A percentile compares a stretch with the other conserved stretches of the same genome.
Conservation (phyloP, 2,797 vertebrate genomes). For the Knipowitschia caucasica region DNA sequence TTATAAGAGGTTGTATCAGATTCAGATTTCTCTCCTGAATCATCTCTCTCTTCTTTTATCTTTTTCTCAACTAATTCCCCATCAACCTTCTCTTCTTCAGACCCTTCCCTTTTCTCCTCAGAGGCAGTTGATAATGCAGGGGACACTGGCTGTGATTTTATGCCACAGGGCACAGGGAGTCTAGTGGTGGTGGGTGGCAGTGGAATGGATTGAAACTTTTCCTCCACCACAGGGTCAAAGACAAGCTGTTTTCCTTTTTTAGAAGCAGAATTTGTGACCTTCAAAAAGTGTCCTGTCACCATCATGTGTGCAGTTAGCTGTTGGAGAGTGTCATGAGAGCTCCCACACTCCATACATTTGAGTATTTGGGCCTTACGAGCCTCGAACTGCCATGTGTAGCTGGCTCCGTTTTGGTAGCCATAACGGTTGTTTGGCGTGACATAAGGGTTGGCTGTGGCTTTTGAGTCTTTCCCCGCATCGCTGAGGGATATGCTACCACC, state of each 20-base stretch:
- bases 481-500: conserved; percentile 67
- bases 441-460: conserved; percentile 88
- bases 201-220: conserved; percentile 97
- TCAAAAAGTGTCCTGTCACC: conserved; percentile 98
- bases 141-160: conserved; percentile 92
- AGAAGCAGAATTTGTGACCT: conserved; percentile 97
- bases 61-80: conserved; percentile 80
- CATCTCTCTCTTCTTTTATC: conserved; percentile 94
- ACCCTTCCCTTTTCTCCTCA: conserved; percentile 84
- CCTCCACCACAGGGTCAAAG: conserved; percentile 92
- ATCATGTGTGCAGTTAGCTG: conserved; percentile 99
- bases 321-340: conserved; percentile 97
- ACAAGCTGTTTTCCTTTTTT: conserved; percentile 98
- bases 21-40: conserved; percentile 75
- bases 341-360: conserved; percentile 99
- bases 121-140: conserved; percentile 77
- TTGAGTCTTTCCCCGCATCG: conserved; percentile 88
- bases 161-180: conserved; percentile 80
- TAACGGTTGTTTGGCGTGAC: conserved; percentile 98
- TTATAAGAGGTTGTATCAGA: conserved; percentile 82
- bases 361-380: conserved; percentile 98
- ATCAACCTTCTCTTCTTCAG: conserved; percentile 78
- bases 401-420: conserved; percentile 98
- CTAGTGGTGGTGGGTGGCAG: conserved; percentile 93
- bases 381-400: conserved; percentile 99